These are phyloP conservation scores for Emys orbicularis DNA, from an alignment of 2,797 vertebrate species.

Conservation along the genomic window DNA sequence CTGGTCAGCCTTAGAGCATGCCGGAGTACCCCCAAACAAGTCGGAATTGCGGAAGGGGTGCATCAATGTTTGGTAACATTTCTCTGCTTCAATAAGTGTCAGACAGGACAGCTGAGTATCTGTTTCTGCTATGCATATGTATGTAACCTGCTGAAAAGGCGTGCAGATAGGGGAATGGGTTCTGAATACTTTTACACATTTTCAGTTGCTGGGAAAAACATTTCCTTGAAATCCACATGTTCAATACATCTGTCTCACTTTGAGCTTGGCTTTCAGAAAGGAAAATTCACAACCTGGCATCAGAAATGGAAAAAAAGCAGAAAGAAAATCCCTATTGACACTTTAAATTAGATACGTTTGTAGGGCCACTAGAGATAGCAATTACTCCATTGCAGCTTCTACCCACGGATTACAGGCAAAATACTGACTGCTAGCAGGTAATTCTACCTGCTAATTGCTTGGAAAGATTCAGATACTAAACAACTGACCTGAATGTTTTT, in stretches of 20 bases:
- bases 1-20: slow-evolving; percentile 26
- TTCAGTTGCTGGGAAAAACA: slow-evolving; percentile 38
- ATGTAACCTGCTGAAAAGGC: slow-evolving; percentile 62
- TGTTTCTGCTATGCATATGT: slow-evolving; percentile 25
- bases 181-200: slow-evolving; percentile 71
- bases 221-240: slow-evolving; percentile 70
- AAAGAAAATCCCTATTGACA: slow-evolving; percentile 78
- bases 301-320: slow-evolving; percentile 59
- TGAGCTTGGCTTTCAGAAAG: slow-evolving; percentile 67
- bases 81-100: slow-evolving; percentile 13
- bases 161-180: slow-evolving; percentile 25
- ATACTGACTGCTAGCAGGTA: slow-evolving; percentile 73
- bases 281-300: slow-evolving; percentile 68
- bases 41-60: not conserved
- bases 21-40: slow-evolving; percentile 17
- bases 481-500: slow-evolving; percentile 76
- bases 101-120: not conserved
- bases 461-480: slow-evolving; percentile 74
- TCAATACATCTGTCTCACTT: slow-evolving; percentile 72
- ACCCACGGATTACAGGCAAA: slow-evolving; percentile 68
- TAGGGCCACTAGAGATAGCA: slow-evolving; percentile 68
- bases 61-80: not conserved
- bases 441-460: slow-evolving; percentile 82
- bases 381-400: slow-evolving; percentile 62
- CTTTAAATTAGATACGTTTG: slow-evolving; percentile 79